These are phyloP conservation scores for Acanthisitta chloris DNA, from an alignment of 2,113 vertebrate species.

Conservation along the genomic window DNA sequence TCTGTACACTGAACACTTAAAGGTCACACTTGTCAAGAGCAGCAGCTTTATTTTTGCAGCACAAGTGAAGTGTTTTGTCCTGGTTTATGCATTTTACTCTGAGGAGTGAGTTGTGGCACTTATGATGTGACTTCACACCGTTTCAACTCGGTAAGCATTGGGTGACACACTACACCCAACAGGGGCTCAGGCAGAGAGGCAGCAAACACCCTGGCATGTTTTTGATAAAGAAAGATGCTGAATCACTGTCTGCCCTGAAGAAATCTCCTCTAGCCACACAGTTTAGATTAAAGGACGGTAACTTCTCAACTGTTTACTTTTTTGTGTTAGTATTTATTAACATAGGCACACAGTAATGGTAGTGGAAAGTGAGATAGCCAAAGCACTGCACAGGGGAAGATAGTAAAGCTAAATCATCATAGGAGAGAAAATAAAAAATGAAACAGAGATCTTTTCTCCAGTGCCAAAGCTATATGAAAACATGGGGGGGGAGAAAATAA, in stretches of 20 bases:
- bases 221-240: not conserved
- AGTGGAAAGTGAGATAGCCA: not conserved
- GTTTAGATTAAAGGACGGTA: not conserved
- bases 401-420: not conserved
- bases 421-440: not conserved
- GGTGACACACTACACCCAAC: not conserved
- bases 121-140: not conserved
- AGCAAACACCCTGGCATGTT: accelerated
- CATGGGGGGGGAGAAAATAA: not conserved
- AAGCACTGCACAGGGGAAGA: not conserved
- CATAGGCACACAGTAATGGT: not conserved
- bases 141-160: not conserved
- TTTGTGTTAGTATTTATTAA: not conserved
- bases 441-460: not conserved
- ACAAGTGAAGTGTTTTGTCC: not conserved
- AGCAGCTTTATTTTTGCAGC: not conserved
- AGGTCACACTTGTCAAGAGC: not conserved
- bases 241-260: not conserved
- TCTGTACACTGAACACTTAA: not conserved
- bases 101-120: not conserved
- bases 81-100: not conserved
- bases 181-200: not conserved
- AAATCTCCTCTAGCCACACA: not conserved
- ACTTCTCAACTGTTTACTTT: not conserved
- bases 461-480: not conserved